A percentile compares a stretch with the other conserved stretches of the same genome.
Evolutionary conservation across 2,797 vertebrate genomes (phyloP).

Genomic region (Chromobotia macracanthus): DNA sequence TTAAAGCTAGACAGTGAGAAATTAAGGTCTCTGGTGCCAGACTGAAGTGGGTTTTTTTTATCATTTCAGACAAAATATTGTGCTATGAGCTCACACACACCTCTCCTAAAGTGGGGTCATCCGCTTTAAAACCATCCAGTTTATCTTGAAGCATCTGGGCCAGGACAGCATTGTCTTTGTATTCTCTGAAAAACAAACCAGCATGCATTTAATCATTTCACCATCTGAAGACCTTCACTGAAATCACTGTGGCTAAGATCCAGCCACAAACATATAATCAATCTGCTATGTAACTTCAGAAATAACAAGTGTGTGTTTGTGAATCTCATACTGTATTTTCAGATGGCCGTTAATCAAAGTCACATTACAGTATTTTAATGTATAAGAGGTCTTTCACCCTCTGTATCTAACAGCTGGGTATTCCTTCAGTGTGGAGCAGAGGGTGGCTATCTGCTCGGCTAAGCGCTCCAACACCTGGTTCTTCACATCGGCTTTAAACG

Average conservation of each 20-base stretch:
- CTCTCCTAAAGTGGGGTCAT: constrained; percentile 96
- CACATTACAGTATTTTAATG: neutral
- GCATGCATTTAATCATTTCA: neutral
- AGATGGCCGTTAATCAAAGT: constrained; percentile 4
- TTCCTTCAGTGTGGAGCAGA: constrained; percentile 94
- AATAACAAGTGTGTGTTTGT: neutral
- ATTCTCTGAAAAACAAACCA: constrained; percentile 48
- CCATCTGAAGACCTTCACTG: neutral
- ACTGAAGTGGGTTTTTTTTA: constrained; percentile 29
- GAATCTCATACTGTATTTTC: neutral
- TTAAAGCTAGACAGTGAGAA: constrained; percentile 27
- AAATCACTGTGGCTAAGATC: neutral
- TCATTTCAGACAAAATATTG: constrained; percentile 21
- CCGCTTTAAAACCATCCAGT: constrained; percentile 93
- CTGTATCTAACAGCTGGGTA: constrained; percentile 94
- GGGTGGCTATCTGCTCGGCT: constrained; percentile 93
- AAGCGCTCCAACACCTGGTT: constrained; percentile 92
- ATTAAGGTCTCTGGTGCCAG: constrained; percentile 26
- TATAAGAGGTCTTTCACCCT: constrained; percentile 78
- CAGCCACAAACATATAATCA: neutral
- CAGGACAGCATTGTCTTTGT: constrained; percentile 91
- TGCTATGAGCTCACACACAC: constrained; percentile 70
- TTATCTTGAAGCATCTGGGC: constrained; percentile 97
- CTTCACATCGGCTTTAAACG: constrained; percentile 94
- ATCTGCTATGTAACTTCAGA: neutral